These are phyloP conservation scores for Girardinus metallicus DNA, from an alignment of 2,797 vertebrate genomes.

Conservation along the genomic window DNA sequence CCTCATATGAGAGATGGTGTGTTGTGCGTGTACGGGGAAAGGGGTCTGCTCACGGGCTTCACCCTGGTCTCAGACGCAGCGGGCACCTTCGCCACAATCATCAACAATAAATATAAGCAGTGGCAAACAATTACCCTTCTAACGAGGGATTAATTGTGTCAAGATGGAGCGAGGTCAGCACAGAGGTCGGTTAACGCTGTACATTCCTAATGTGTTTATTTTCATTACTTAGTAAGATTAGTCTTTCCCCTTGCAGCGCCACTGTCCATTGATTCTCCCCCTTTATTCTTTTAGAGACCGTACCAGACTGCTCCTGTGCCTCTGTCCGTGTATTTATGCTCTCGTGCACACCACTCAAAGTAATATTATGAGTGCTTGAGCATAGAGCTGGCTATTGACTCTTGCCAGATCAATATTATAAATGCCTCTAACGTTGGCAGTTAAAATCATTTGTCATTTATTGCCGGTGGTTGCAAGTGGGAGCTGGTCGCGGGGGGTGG, in stretches of 20 bases:
- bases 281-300: conserved; percentile 44
- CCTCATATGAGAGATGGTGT: conserved; percentile 11
- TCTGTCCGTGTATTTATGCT: conserved; percentile 54
- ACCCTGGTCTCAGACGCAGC: conserved; percentile 56
- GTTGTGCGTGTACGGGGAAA: neutral
- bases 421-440: conserved; percentile 84
- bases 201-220: conserved; percentile 88
- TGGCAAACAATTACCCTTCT: conserved; percentile 83
- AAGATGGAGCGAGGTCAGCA: conserved; percentile 81
- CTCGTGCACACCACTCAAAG: conserved; percentile 80
- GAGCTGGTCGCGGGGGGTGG: conserved; percentile 27
- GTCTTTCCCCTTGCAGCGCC: conserved; percentile 87
- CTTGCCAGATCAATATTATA: conserved; percentile 86
- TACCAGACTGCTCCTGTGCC: conserved; percentile 10
- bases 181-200: conserved; percentile 70
- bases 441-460: conserved; percentile 92
- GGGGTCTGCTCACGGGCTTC: conserved; percentile 34
- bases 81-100: conserved; percentile 75
- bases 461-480: conserved; percentile 61
- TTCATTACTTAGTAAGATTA: conserved; percentile 89
- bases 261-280: conserved; percentile 85
- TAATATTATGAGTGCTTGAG: conserved; percentile 92
- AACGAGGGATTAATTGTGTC: conserved; percentile 86
- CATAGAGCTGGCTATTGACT: conserved; percentile 90
- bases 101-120: conserved; percentile 82